Conservation (phyloP, 2,797 vertebrate species). For the Sebastes miniatus region DNA sequence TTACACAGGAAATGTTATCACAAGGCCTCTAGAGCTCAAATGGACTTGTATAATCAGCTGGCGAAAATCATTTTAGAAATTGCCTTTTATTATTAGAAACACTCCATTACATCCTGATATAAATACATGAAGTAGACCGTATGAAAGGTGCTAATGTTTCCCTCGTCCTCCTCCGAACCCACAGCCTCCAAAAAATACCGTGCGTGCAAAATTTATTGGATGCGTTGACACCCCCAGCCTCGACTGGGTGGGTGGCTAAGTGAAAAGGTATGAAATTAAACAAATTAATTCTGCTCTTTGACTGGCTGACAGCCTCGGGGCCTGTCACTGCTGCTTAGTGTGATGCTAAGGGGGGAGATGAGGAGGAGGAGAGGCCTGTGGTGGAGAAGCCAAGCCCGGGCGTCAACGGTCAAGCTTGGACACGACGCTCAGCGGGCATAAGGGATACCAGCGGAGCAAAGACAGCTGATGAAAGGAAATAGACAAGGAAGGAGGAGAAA, state of each 20-base stretch:
- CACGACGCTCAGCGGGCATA: constrained; percentile 48
- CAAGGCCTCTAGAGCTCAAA: constrained; percentile 50
- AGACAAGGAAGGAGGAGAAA: constrained; percentile 13
- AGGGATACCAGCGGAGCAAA: constrained; percentile 45
- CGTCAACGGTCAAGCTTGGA: constrained; percentile 67
- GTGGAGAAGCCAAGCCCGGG: constrained; percentile 47
- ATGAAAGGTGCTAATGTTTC: constrained; percentile 62
- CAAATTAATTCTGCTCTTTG: constrained; percentile 79
- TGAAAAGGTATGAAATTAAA: constrained; percentile 82
- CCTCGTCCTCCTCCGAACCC: background rate
- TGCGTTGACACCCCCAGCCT: constrained; percentile 57
- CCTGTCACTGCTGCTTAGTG: constrained; percentile 67
- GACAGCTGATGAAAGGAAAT: constrained; percentile 4
- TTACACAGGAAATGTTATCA: constrained; percentile 59
- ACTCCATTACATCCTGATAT: constrained; percentile 70
- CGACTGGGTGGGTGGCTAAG: constrained; percentile 52
- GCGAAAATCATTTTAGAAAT: constrained; percentile 68
- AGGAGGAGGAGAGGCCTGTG: constrained; percentile 34
- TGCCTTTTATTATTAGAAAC: constrained; percentile 74
- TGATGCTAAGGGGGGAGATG: constrained; percentile 28
- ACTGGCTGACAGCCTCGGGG: constrained; percentile 55
- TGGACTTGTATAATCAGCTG: constrained; percentile 61
- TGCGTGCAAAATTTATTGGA: constrained; percentile 72
- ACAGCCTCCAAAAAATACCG: constrained; percentile 37
- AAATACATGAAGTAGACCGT: constrained; percentile 66